Conservation (phyloP, 1,140 invertebrate genomes). For the Cotesia typhae region DNA sequence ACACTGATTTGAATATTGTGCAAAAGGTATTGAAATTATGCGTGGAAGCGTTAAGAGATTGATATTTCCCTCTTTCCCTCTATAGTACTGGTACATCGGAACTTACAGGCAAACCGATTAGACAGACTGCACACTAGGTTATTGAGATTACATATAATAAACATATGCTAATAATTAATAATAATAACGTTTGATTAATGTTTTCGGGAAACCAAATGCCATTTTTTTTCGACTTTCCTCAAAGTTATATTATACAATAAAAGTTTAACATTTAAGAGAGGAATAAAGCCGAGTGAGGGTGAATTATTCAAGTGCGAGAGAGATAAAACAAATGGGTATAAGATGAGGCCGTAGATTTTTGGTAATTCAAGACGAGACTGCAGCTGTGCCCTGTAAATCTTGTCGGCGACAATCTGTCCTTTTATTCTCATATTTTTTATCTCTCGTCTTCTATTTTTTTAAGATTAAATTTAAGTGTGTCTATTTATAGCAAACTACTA, state of each 20-base stretch:
- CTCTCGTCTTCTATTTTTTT: background rate
- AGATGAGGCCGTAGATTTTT: conserved; percentile 18
- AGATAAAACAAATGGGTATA: conserved; percentile 10
- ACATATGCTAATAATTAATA: no score
- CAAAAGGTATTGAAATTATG: background rate
- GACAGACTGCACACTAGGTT: background rate
- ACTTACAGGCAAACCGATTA: background rate
- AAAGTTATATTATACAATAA: no score
- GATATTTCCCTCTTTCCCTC: background rate
- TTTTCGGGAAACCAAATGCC: no score
- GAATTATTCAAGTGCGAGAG: background rate
- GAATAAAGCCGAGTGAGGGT: background rate
- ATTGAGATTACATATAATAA: no score
- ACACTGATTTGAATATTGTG: conserved; percentile 7
- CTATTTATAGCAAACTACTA: conserved; percentile 18
- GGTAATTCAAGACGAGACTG: conserved; percentile 24
- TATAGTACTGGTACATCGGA: background rate
- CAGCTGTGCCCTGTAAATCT: conserved; percentile 26
- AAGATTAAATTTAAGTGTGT: background rate
- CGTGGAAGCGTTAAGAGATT: conserved; percentile 14
- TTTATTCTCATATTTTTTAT: conserved; percentile 5
- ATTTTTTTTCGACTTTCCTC: no score
- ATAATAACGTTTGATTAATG: no score
- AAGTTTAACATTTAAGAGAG: no score
- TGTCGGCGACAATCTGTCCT: conserved; percentile 21